Evolutionary conservation across 37 sponge, comb jelly and placozoan species (phyloP).

Genomic region (Aphrocallistes beatrix): DNA sequence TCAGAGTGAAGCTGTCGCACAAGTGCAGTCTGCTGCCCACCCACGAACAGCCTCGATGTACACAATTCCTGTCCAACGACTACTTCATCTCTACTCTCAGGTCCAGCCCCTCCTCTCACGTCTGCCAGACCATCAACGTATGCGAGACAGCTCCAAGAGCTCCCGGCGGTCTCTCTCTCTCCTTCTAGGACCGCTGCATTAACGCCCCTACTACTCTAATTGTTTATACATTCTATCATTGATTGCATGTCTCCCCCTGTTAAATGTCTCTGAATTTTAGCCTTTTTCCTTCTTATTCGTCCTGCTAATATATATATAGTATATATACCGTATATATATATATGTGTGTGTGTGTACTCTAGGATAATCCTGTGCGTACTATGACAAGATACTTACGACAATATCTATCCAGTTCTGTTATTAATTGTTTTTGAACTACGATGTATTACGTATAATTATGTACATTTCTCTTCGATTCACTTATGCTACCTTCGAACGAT

Average conservation of each 20-base stretch:
- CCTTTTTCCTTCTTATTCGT: no score
- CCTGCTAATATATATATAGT: no score
- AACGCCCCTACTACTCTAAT: background rate
- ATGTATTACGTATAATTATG: no score
- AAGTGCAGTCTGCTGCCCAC: background rate
- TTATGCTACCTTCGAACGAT: no score
- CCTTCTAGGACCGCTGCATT: background rate
- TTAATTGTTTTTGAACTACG: no score
- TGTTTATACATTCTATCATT: background rate
- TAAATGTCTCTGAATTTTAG: slow-evolving; percentile 8
- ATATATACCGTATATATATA: no score
- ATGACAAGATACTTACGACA: no score
- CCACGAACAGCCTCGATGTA: background rate
- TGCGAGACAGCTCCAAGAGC: background rate
- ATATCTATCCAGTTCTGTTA: no score
- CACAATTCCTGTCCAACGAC: background rate
- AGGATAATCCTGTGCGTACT: no score
- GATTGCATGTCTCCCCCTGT: background rate
- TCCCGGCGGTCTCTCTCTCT: background rate
- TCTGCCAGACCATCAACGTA: slow-evolving; percentile 3
- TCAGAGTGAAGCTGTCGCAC: background rate
- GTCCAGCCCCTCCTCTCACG: background rate
- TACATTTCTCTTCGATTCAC: no score
- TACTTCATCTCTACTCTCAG: slow-evolving; percentile 6
- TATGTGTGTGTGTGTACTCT: no score